Evolutionary conservation across 2,113 vertebrate genomes (phyloP), one percentile per base, ranked within the genome.

Genomic region (Grantiella picta): DNA sequence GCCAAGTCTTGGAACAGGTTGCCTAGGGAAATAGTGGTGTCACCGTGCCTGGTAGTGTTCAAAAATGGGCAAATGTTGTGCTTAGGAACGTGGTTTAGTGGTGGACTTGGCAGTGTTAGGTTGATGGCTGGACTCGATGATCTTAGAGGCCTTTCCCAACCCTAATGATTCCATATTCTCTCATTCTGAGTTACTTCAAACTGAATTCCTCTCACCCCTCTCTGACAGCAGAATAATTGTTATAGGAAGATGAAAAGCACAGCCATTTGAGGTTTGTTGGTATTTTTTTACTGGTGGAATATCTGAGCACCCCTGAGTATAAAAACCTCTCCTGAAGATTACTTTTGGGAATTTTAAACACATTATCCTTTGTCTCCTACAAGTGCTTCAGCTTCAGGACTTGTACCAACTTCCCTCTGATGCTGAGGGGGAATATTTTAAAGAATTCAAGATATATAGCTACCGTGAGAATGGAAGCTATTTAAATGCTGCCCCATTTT

Each of bases 161-260:
- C 47, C 47, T 45, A 22, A 19, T 36, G 38, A 36, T 45, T 45
- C 17, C 44, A 3, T 56, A 31, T 31, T 54, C 3, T 35, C 11
- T 64, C 5, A 40, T 35, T 82, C 24, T 24, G 29, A 22, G 15
- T 35, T 53, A 40, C 27, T 54, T 17, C 52, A 75, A 86, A 69
- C 12, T 50, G 35, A 65, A 45, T 60, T 75, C 10, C 11, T 11
- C 27, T 11, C 31, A 35, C 5, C 6, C 11, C 2, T 38, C 22
- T 11, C 24, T 0, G 0, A 52, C 12, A 42, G 9, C 0, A 33
- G 12, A 33, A 57, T 80, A 83, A 53, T 20, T 66, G 4, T 21
- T 70, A 11, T 13, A 56, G 12, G 42, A 61, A 86, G 22, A 17
- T 33, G 25, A 33, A 40, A 75, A 40, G 6, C 49, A 18, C 4